Evolutionary conservation across 2,888 invertebrate genomes (phyloP), one percentile per base, ranked within the genome.

Genomic region (Drosophila prolongata): DNA sequence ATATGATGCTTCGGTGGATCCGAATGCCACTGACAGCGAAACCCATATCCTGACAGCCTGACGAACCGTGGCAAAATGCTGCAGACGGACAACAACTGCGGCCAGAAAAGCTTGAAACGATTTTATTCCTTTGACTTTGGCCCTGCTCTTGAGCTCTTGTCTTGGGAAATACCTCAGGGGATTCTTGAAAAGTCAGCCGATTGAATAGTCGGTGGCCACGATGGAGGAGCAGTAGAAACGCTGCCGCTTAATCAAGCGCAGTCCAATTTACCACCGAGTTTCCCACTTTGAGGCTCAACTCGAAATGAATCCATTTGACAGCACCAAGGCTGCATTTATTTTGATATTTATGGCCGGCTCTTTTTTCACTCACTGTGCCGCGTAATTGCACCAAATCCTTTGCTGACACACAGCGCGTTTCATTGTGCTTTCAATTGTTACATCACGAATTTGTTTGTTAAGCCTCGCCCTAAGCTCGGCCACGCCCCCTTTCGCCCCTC

Each of bases 331-430:
- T 74, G 50, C 40, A 75, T 73, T 67, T 67, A 74, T 67, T 73
- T 67, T 35, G 50, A 67, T 67, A 74, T 74, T 73, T 74, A 67
- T 60, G 53, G 52, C 43, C 16, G 19, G 19, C 66, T 42, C 42
- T 64, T 43, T 66, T 73, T 57, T 44, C 66, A 64, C 60, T 66
- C 42, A 38, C 55, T 53, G 53, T 54, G 44, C 46, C 67, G 52
- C 59, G 74, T 74, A 73, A 73, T 73, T 73, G 75, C 73, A 27
- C 37, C 46, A 73, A 73, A 73, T 74, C 73, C 75, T 75, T 73
- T 73, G 73, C 67, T 67, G 75, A 67, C 75, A 73, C 35, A 44
- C 44, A 27, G 44, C 57, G 42, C 57, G 37, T 46, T 44, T 44
- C 38, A 56, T 53, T 59, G 49, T 43, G 61, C 67, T 61, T 74